phyloP scores from a whole-genome alignment of 2,888 invertebrate genomes.

The Danaus chrysippus region DNA sequence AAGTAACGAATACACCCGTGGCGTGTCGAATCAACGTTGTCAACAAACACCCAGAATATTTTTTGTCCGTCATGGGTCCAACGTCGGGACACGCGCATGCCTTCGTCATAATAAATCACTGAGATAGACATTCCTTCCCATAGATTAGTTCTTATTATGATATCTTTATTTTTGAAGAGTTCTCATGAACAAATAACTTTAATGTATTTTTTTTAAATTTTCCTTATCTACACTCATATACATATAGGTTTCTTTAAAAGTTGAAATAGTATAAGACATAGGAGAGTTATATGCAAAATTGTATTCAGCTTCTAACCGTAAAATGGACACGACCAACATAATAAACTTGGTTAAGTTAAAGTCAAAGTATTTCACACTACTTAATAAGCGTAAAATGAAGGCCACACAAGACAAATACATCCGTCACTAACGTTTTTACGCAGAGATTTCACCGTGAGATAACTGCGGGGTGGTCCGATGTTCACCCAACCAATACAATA shows the following conservation, averaged over 20 bases:
- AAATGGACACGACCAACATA: neutral
- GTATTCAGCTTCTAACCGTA: neutral
- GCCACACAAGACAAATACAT: conserved; percentile 70
- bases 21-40: conserved; percentile 55
- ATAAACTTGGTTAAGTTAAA: conserved; percentile 13
- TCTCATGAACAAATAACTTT: neutral
- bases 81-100: conserved; percentile 56
- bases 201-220: too few species aligned
- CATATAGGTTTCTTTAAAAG: too few species aligned
- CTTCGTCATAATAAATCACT: conserved; percentile 66
- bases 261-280: too few species aligned
- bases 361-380: conserved; percentile 44
- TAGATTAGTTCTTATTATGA: conserved; percentile 36
- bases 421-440: conserved; percentile 64
- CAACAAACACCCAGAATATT: conserved; percentile 68
- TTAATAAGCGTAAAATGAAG: conserved; percentile 61
- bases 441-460: conserved; percentile 58
- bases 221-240: too few species aligned
- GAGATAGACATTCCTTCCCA: conserved; percentile 48
- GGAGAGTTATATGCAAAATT: neutral
- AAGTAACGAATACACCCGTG: conserved; percentile 35
- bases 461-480: conserved; percentile 61
- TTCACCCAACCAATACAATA: conserved; percentile 1
- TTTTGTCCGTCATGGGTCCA: conserved; percentile 43
- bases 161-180: conserved; percentile 25